Conservation (phyloP, 2,797 vertebrate genomes). For the Leptatherina wallacei region DNA sequence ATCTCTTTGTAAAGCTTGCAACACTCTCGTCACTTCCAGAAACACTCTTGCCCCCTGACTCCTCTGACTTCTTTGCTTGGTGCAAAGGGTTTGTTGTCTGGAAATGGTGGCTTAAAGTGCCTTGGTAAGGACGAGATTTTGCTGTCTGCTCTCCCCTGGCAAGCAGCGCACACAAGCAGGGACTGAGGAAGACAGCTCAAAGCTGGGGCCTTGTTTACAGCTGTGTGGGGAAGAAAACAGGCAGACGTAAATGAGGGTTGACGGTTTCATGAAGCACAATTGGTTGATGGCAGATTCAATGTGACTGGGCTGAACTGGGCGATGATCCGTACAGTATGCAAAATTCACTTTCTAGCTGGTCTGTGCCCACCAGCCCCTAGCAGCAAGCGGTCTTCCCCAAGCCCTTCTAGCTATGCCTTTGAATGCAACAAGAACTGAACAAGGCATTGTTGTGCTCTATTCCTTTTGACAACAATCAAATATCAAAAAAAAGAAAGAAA, state of each 20-base stretch:
- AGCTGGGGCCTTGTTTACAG: conserved; percentile 92
- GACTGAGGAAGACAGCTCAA: conserved; percentile 86
- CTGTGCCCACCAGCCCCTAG: conserved; percentile 96
- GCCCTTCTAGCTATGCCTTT: conserved; percentile 88
- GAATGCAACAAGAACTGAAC: conserved; percentile 91
- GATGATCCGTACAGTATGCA: conserved; percentile 99
- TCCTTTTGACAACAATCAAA: conserved; percentile 97
- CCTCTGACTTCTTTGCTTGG: conserved; percentile 54
- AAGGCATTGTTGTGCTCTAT: conserved; percentile 89
- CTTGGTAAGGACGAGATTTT: conserved; percentile 80
- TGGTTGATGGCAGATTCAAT: conserved; percentile 97
- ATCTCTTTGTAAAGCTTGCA: conserved; percentile 78
- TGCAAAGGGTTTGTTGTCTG: conserved; percentile 80
- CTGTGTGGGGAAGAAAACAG: conserved; percentile 88
- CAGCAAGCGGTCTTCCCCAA: conserved; percentile 86
- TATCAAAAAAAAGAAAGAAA: conserved; percentile 86
- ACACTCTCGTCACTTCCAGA: conserved; percentile 82
- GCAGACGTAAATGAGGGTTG: conserved; percentile 97
- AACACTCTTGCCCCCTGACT: conserved; percentile 82
- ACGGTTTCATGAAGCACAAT: conserved; percentile 99
- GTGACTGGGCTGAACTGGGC: conserved; percentile 98
- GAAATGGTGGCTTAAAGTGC: conserved; percentile 84
- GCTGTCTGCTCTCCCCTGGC: conserved; percentile 84
- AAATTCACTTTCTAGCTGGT: conserved; percentile 97
- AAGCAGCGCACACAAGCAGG: conserved; percentile 76